Evolutionary conservation across 2,113 vertebrate species (phyloP), one percentile per base, ranked within the genome.

Genomic region (Anoplopoma fimbria): DNA sequence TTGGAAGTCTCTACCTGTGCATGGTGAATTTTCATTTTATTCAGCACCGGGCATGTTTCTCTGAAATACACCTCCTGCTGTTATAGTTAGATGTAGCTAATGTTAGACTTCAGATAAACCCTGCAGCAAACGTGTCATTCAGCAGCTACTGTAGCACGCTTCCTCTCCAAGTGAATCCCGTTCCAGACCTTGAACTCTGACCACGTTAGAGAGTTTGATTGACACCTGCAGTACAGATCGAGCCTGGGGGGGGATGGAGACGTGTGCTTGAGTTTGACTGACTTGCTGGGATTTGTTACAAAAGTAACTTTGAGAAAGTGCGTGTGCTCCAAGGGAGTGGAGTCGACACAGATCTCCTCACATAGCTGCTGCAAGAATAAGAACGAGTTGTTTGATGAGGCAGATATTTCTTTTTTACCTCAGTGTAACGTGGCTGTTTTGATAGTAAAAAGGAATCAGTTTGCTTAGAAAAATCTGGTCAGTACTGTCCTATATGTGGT

Each of bases 31-130:
- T 67, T 69, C 34, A 9, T 36, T 76, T 84, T 34, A 53, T 76
- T 68, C 36, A 33, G 75, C 61, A 5, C 69, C 3, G 40, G 57
- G 75, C 38, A 29, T 61, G 60, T 83, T 60, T 72, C 47, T 74
- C 38, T 71, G 36, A 67, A 74, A 58, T n/a, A 6, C 71, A 51
- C 61, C 63, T 17, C 15, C 67, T 31, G 68, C 69, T 62, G 77
- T 85, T 61, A 60, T 69, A 73, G 72, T 79, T 83, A 36, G 69
- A 77, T 79, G 36, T 2, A 36, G 77, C 67, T 61, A 19, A 77
- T 76, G 84, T 81, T 55, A 51, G 53, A 72, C 74, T 63, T 45
- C 27, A 79, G 81, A 84, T 76, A 80, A n/a, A 73, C 65, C 82
- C 47, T 1, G 75, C 23, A 25, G 79, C 53, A 13, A 0, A 0